These are phyloP conservation scores for Diabrotica undecimpunctata DNA, from an alignment of 1,140 invertebrate genomes.

Conservation along the genomic window DNA sequence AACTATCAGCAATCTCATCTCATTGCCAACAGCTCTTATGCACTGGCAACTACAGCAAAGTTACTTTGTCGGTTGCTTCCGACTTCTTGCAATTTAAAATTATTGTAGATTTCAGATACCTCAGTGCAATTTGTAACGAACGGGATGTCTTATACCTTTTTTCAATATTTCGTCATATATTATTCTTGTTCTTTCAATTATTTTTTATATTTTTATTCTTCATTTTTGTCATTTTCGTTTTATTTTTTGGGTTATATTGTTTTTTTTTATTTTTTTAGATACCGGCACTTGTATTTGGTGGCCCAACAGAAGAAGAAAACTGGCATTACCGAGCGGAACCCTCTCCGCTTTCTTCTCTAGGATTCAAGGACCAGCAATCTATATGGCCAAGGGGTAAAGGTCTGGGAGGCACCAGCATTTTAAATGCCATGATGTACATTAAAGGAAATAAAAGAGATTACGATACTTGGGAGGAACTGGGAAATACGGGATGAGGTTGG, in stretches of 20 bases:
- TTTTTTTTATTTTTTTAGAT: slow-evolving; percentile 19
- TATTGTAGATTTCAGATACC: too few species aligned
- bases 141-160: too few species aligned
- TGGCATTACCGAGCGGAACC: slow-evolving; percentile 90
- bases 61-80: too few species aligned
- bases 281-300: slow-evolving; percentile 26
- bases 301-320: slow-evolving; percentile 50
- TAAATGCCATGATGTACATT: slow-evolving; percentile 90
- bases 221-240: too few species aligned
- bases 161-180: too few species aligned
- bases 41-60: too few species aligned
- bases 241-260: neutral
- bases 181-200: too few species aligned
- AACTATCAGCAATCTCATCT: too few species aligned
- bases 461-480: slow-evolving; percentile 51
- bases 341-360: slow-evolving; percentile 72
- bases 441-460: slow-evolving; percentile 86
- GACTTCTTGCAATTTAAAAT: too few species aligned
- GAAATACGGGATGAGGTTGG: slow-evolving; percentile 34
- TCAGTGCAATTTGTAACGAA: too few species aligned
- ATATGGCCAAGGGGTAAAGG: slow-evolving; percentile 83
- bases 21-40: too few species aligned
- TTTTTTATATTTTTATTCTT: too few species aligned
- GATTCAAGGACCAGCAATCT: slow-evolving; percentile 54
- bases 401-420: slow-evolving; percentile 79